These are phyloP conservation scores for Laterallus jamaicensis DNA, from an alignment of 2,113 vertebrate genomes.

Conservation along the genomic window DNA sequence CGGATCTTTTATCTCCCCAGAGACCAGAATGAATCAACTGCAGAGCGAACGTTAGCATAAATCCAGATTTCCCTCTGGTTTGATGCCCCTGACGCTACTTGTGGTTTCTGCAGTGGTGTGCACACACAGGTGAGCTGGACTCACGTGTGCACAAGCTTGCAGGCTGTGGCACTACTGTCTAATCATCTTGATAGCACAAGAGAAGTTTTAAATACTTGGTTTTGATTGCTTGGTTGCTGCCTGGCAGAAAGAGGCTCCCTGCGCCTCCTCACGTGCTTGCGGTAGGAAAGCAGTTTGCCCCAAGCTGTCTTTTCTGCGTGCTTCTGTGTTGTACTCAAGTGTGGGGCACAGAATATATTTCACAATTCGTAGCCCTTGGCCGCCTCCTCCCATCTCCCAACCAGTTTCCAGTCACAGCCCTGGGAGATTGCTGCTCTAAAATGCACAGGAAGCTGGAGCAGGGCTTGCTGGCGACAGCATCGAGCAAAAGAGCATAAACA, in stretches of 20 bases:
- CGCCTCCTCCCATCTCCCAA: constrained; percentile 8
- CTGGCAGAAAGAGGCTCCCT: background rate
- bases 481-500: constrained; percentile 66
- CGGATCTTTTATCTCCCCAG: background rate
- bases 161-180: background rate
- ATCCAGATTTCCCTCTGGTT: background rate
- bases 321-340: background rate
- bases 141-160: rapidly evolving
- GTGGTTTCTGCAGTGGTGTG: background rate
- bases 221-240: background rate
- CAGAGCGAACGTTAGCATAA: background rate
- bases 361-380: background rate
- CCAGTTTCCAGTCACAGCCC: constrained; percentile 1
- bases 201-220: background rate
- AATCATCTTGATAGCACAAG: rapidly evolving
- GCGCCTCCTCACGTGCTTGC: background rate
- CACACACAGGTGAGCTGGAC: rapidly evolving
- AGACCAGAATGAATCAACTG: background rate
- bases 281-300: background rate
- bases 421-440: constrained; percentile 53
- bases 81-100: rapidly evolving
- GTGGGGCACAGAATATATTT: background rate
- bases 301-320: background rate
- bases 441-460: constrained; percentile 72
- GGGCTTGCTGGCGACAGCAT: constrained; percentile 44